Percentiles rank a stretch among this genome's conserved stretches.
Evolutionary conservation across 2,888 invertebrate genomes (phyloP).

Genomic region (Eilema griseolum): DNA sequence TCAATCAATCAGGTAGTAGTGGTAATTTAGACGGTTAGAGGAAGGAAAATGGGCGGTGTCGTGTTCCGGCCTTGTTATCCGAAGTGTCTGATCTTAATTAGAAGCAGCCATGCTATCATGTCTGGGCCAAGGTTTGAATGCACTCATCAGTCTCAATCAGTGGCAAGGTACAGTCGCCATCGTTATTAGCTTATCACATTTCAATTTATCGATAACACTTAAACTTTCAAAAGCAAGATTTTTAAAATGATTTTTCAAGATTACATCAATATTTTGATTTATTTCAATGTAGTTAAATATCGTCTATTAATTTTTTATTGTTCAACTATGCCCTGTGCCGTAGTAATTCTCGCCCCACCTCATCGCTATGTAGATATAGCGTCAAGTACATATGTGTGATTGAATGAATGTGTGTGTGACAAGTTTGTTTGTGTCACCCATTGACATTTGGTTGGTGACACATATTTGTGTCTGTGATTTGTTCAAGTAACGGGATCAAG

Average conservation of each 20-base stretch:
- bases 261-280: too few relatives aligned
- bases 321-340: background rate
- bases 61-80: background rate
- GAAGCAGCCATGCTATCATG: background rate
- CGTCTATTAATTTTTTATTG: too few relatives aligned
- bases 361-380: background rate
- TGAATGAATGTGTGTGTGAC: background rate
- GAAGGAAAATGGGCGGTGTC: background rate
- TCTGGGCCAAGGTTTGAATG: background rate
- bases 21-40: background rate
- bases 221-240: too few relatives aligned
- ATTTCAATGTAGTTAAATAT: too few relatives aligned
- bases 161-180: background rate
- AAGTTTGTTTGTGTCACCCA: constrained; percentile 12
- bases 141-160: background rate
- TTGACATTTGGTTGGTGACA: constrained; percentile 10
- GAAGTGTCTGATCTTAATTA: background rate
- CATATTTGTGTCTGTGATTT: constrained; percentile 20
- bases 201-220: too few relatives aligned
- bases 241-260: too few relatives aligned
- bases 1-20: background rate
- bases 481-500: constrained; percentile 14
- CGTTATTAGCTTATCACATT: too few relatives aligned
- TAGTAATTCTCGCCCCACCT: background rate
- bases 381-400: background rate